phyloP scores from a whole-genome alignment of 2,888 invertebrate species.

The Dryococelus australis region DNA sequence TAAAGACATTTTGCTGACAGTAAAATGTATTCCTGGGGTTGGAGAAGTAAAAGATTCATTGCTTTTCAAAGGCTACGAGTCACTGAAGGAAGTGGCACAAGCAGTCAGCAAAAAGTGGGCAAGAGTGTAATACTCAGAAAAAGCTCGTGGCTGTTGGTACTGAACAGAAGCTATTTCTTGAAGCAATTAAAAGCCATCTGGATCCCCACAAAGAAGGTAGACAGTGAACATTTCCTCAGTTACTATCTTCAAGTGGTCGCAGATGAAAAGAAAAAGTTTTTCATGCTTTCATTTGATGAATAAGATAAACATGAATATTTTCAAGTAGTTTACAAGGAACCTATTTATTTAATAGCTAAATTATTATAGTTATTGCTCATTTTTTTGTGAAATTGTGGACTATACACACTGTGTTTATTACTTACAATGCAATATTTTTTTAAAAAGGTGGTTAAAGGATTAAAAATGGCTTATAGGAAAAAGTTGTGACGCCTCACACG shows the following conservation, averaged over 20 bases:
- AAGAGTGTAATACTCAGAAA: constrained; percentile 19
- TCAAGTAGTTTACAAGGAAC: too few species aligned
- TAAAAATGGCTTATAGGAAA: too few species aligned
- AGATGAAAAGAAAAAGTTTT: neutral
- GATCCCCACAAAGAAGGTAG: neutral
- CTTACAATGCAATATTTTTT: too few species aligned
- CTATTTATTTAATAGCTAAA: too few species aligned
- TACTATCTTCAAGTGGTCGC: neutral
- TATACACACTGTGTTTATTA: too few species aligned
- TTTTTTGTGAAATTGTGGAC: too few species aligned
- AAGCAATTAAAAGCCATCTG: neutral
- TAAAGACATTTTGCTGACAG: neutral
- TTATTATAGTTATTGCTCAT: too few species aligned
- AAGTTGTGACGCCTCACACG: too few species aligned
- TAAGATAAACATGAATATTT: neutral
- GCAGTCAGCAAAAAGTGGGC: neutral
- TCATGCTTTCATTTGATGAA: neutral
- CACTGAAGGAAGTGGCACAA: constrained; percentile 20
- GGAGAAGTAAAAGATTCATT: neutral
- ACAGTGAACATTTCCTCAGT: constrained; percentile 11
- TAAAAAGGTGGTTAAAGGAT: too few species aligned
- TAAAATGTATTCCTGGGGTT: constrained; percentile 24
- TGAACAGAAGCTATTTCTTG: neutral
- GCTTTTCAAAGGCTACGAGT: constrained; percentile 3
- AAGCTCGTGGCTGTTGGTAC: constrained; percentile 20